Conservation (phyloP, 1,140 invertebrate genomes). For the Trichonephila inaurata region DNA sequence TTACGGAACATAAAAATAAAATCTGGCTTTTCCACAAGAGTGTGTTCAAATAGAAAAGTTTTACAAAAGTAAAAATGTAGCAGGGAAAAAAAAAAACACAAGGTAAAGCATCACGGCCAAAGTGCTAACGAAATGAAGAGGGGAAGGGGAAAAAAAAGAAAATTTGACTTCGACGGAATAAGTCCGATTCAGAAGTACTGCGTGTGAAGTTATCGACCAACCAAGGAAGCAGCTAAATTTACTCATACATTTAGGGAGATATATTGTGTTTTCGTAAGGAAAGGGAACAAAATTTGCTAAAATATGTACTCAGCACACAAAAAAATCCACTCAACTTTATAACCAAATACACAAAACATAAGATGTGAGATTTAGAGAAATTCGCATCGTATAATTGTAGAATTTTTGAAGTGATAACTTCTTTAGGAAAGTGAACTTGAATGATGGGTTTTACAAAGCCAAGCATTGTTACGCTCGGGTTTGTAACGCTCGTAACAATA, state of each 20-base stretch:
- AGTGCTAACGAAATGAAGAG: not conserved
- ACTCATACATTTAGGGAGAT: not conserved
- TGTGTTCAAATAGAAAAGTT: slow-evolving; percentile 16
- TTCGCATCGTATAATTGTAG: too few relatives aligned
- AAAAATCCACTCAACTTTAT: not conserved
- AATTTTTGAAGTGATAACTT: too few relatives aligned
- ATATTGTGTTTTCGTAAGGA: not conserved
- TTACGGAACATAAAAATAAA: slow-evolving; percentile 39
- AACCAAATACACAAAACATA: not conserved
- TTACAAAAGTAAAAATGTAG: not conserved
- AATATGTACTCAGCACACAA: not conserved
- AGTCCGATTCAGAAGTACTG: not conserved
- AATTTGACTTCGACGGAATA: not conserved
- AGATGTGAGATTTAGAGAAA: not conserved
- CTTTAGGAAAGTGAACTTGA: too few relatives aligned
- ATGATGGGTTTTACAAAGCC: too few relatives aligned
- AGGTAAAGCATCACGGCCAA: not conserved
- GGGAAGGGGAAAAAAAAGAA: not conserved
- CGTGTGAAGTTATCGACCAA: not conserved
- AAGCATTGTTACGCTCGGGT: too few relatives aligned
- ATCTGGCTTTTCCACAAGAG: not conserved
- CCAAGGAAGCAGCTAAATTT: not conserved
- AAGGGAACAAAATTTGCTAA: not conserved
- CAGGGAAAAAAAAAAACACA: not conserved
- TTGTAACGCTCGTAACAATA: too few relatives aligned